phyloP scores from a whole-genome alignment of 2,888 invertebrate genomes.

The Petrolisthes manimaculis region DNA sequence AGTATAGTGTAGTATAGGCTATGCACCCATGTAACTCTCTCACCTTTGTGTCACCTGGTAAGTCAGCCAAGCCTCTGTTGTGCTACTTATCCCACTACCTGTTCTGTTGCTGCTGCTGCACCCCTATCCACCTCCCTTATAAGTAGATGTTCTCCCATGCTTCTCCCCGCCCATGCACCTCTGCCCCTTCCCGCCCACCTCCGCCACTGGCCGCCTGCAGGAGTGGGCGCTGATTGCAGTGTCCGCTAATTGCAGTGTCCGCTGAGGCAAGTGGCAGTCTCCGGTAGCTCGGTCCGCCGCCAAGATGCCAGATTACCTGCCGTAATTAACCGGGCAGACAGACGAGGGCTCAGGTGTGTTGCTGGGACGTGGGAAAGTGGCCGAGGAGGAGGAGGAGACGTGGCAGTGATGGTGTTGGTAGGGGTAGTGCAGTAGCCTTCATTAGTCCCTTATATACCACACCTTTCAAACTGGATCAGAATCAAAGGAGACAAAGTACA shows the following conservation, averaged over 20 bases:
- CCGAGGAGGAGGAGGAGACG: not conserved
- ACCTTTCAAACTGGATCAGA: too few species aligned
- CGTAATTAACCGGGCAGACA: slow-evolving; percentile 40
- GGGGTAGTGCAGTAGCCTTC: too few species aligned
- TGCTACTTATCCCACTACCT: not conserved
- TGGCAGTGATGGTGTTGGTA: too few species aligned
- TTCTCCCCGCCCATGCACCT: not conserved
- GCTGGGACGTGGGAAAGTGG: slow-evolving; percentile 26
- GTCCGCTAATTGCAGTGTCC: slow-evolving; percentile 50
- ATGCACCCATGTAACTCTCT: too few species aligned
- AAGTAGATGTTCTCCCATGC: not conserved
- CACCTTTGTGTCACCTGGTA: too few species aligned
- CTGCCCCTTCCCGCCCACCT: slow-evolving; percentile 8
- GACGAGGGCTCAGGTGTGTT: slow-evolving; percentile 37
- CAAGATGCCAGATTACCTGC: slow-evolving; percentile 53
- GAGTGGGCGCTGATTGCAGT: slow-evolving; percentile 43
- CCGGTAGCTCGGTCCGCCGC: slow-evolving; percentile 52
- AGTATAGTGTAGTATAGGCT: too few species aligned
- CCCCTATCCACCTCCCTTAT: not conserved
- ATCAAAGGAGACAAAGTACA: too few species aligned
- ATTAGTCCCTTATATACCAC: too few species aligned
- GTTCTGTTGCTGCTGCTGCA: not conserved
- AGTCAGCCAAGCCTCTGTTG: too few species aligned
- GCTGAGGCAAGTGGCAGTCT: slow-evolving; percentile 37
- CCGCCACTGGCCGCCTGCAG: slow-evolving; percentile 40